A percentile compares a stretch with the other conserved stretches of the same genome.
phyloP scores from a whole-genome alignment of 2,888 invertebrate genomes.

The Chrysolina oricalcia region DNA sequence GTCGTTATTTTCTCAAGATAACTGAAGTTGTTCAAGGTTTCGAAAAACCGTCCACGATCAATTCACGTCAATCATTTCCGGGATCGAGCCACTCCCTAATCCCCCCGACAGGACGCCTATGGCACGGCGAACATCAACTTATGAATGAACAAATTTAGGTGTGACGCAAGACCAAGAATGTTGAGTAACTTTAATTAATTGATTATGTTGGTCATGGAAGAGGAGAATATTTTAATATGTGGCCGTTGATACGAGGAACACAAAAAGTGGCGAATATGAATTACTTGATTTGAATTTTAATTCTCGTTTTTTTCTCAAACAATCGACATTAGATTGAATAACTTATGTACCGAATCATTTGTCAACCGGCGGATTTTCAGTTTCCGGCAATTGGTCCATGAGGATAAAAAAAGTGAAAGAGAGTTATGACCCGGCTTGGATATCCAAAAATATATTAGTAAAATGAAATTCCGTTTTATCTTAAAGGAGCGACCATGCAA shows the following conservation, averaged over 20 bases:
- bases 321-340: conserved; percentile 6
- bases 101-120: background rate
- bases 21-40: no score
- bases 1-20: no score
- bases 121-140: background rate
- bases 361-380: background rate
- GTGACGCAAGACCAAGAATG: conserved; percentile 18
- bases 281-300: conserved; percentile 18
- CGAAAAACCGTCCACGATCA: background rate
- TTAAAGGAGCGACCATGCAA: background rate
- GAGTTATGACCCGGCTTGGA: background rate
- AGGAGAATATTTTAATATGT: conserved; percentile 22
- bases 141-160: conserved; percentile 31
- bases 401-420: conserved; percentile 6
- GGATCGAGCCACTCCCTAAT: background rate
- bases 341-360: background rate
- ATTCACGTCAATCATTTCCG: background rate
- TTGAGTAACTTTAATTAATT: conserved; percentile 27
- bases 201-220: conserved; percentile 17
- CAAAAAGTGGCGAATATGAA: conserved; percentile 16
- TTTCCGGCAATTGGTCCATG: conserved; percentile 1
- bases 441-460: background rate
- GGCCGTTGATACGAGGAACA: background rate
- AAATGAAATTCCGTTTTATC: background rate
- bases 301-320: background rate